Conservation (phyloP, 2,888 invertebrate species). For the Tridacna crocea region DNA sequence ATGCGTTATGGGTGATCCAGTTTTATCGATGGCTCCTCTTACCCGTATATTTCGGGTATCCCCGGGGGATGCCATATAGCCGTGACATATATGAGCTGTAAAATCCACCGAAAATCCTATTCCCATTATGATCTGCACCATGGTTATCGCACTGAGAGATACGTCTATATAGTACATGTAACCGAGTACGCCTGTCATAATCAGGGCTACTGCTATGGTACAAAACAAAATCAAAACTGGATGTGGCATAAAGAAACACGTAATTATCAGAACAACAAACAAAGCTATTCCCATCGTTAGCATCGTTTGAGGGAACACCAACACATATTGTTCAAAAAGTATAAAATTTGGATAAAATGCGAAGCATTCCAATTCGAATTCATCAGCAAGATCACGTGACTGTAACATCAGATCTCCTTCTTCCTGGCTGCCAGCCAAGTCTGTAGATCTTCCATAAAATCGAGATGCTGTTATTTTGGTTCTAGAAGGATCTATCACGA, state of each 20-base stretch:
- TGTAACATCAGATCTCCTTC: slow-evolving; percentile 72
- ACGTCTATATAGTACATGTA: slow-evolving; percentile 56
- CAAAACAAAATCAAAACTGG: slow-evolving; percentile 69
- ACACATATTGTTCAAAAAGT: slow-evolving; percentile 77
- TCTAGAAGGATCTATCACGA: slow-evolving; percentile 51
- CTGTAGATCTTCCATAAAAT: slow-evolving; percentile 94
- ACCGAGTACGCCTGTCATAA: slow-evolving; percentile 75
- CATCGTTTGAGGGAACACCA: slow-evolving; percentile 53
- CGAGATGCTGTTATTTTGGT: slow-evolving; percentile 88
- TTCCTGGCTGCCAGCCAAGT: slow-evolving; percentile 90
- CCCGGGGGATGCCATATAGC: slow-evolving; percentile 63
- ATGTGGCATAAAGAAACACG: slow-evolving; percentile 76
- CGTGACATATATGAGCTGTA: slow-evolving; percentile 63
- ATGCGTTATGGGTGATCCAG: slow-evolving; percentile 68
- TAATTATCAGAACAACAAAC: slow-evolving; percentile 72
- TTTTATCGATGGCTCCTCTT: slow-evolving; percentile 50
- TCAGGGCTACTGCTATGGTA: slow-evolving; percentile 70
- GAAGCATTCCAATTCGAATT: slow-evolving; percentile 63
- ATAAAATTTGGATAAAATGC: slow-evolving; percentile 71
- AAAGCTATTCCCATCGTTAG: slow-evolving; percentile 70
- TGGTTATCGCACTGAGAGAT: slow-evolving; percentile 75
- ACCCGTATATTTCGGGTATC: slow-evolving; percentile 51
- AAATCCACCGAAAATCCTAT: slow-evolving; percentile 66
- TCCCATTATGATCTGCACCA: slow-evolving; percentile 77
- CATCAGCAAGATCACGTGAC: slow-evolving; percentile 67